Evolutionary conservation across 2,113 vertebrate genomes (phyloP).

Genomic region (Onychostoma macrolepis): DNA sequence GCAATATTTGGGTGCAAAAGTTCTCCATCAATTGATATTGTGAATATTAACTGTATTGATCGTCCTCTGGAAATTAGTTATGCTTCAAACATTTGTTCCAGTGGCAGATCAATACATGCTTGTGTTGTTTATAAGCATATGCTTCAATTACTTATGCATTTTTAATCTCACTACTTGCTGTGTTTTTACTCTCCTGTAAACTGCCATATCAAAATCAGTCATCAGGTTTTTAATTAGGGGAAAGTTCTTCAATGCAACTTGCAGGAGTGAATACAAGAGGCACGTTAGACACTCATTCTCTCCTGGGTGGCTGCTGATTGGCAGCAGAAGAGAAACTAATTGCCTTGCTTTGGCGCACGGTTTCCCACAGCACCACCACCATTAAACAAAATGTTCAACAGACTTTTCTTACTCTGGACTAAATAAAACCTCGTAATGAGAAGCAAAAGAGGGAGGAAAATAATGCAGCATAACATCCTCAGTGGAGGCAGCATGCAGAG

Average conservation of each 20-base stretch:
- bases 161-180: background rate
- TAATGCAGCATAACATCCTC: background rate
- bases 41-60: conserved; percentile 6
- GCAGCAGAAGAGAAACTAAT: conserved; percentile 53
- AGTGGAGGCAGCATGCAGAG: background rate
- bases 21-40: background rate
- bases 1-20: background rate
- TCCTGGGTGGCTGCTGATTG: conserved; percentile 48
- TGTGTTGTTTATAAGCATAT: conserved; percentile 26
- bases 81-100: conserved; percentile 7
- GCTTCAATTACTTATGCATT: background rate
- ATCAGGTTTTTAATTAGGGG: conserved; percentile 41
- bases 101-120: background rate
- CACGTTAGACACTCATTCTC: conserved; percentile 39
- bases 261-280: conserved; percentile 13
- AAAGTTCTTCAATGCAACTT: conserved; percentile 33
- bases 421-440: conserved; percentile 32
- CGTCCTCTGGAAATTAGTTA: background rate
- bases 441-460: conserved; percentile 20
- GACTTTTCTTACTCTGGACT: conserved; percentile 23
- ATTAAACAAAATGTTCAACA: conserved; percentile 52
- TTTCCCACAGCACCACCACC: conserved; percentile 28
- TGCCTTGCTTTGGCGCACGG: conserved; percentile 43
- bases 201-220: conserved; percentile 20
- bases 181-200: background rate